Base-by-base conservation (phyloP, 2,888 invertebrate genomes). In the Amphipoea oculea region DNA sequence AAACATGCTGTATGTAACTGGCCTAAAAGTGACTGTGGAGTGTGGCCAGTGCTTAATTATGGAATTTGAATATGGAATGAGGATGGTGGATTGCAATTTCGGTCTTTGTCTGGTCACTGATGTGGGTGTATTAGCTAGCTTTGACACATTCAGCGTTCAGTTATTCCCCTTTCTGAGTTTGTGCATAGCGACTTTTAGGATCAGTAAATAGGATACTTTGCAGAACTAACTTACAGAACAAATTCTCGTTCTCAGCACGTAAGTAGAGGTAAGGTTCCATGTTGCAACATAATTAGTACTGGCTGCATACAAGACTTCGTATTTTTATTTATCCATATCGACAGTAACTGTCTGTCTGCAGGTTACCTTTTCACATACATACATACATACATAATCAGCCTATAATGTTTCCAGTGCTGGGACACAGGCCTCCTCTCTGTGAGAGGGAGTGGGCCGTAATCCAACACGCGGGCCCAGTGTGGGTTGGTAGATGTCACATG, bases 1-100 rank as follows among this genome's bases (percentile, higher is more conserved):
- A 82, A 79, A 80, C 83, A 85, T 72, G 66, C 51, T 71, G 79
- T 83, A 66, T 76, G 81, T 80, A 72, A 83, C 78, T 76, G 80
- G 76, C 75, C 77, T 76, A 77, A 76, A 75, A 73, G 57, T 78
- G 74, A 76, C 66, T 81, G 68, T 67, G 40, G 76, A 67, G 36
- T 73, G 67, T 80, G 42, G 73, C 62, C 29, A 81, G 29, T 54
- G n/a, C 67, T 80, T 80, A 63, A 57, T 73, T 80, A 80, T 73
- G 60, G 67, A 62, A 51, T 81, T 80, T 73, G 73, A 80, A 80
- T 80, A n/a, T 80, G 45, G 73, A 80, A 81, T 69, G 65, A 36
- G 54, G 40, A 51, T n/a, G 4, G 42, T n/a, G 48, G 5, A n/a
- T 75, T 51, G 48, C 45, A 11, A 48, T 79, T 70, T 65, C 40